These are phyloP conservation scores for Myotis davidii DNA, from an alignment of 2,113 vertebrate genomes.

Conservation along the genomic window DNA sequence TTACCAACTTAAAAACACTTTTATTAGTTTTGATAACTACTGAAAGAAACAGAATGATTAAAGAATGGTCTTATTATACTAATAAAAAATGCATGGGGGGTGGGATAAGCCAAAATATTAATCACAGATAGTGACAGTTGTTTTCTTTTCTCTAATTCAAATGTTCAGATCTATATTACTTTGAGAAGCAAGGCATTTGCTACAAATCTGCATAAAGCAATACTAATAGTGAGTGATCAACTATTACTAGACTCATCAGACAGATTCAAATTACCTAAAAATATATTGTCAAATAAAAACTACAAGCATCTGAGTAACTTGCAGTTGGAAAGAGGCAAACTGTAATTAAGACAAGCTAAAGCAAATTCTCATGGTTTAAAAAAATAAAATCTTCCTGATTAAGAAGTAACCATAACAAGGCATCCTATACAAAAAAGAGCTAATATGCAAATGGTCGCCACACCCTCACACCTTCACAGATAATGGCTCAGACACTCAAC, in stretches of 20 bases:
- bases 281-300: slow-evolving; percentile 44
- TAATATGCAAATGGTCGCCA: no score
- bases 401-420: not conserved
- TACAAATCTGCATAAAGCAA: slow-evolving; percentile 24
- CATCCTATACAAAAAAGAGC: not conserved
- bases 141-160: not conserved
- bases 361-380: not conserved
- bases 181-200: slow-evolving; percentile 18
- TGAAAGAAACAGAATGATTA: slow-evolving; percentile 19
- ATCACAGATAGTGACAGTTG: not conserved
- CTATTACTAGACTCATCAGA: not conserved
- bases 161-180: slow-evolving; percentile 8
- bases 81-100: not conserved
- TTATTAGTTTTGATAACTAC: slow-evolving; percentile 31
- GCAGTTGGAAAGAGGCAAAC: slow-evolving; percentile 4
- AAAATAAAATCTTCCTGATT: not conserved
- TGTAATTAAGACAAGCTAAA: slow-evolving; percentile 54
- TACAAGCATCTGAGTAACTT: not conserved
- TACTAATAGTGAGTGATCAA: slow-evolving; percentile 38
- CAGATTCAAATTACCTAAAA: slow-evolving; percentile 55
- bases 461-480: no score
- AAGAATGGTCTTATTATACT: not conserved
- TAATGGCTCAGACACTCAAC: no score
- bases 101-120: not conserved
- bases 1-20: slow-evolving; percentile 41